phyloP scores from a whole-genome alignment of 2,113 vertebrate species.

The Smithornis capensis region DNA sequence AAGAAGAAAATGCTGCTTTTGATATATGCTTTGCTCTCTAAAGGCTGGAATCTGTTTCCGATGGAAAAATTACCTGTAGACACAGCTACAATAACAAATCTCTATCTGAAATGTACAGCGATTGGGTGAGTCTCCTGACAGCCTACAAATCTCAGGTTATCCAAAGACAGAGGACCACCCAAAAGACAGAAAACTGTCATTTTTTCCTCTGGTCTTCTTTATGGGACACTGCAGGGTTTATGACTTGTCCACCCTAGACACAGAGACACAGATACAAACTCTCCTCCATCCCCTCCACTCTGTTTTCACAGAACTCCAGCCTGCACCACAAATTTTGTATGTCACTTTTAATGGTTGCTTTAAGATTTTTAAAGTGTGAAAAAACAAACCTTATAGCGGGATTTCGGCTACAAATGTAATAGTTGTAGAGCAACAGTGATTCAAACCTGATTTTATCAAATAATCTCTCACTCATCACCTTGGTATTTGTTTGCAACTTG shows the following conservation, averaged over 20 bases:
- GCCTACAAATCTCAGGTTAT: neutral
- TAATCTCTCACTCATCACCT: constrained; percentile 4
- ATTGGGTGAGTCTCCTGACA: neutral
- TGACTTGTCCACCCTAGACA: neutral
- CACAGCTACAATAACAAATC: neutral
- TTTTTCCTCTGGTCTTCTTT: neutral
- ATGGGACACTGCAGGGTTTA: neutral
- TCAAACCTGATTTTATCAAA: constrained; percentile 20
- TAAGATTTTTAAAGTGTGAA: neutral
- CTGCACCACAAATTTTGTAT: neutral
- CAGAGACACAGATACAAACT: neutral
- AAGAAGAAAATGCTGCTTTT: neutral
- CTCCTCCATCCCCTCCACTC: neutral
- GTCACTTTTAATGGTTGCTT: neutral
- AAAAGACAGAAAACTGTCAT: neutral
- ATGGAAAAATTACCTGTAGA: neutral
- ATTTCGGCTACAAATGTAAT: neutral
- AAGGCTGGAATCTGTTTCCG: neutral
- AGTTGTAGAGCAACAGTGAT: neutral
- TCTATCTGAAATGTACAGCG: neutral
- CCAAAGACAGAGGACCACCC: neutral
- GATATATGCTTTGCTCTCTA: neutral
- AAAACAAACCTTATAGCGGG: neutral
- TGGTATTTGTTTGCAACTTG: neutral
- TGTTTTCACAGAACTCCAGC: neutral